A percentile compares a stretch with the other conserved stretches of the same genome.
phyloP scores from a whole-genome alignment of 2,888 invertebrate genomes.

The Dasysyrphus tricinctus region DNA sequence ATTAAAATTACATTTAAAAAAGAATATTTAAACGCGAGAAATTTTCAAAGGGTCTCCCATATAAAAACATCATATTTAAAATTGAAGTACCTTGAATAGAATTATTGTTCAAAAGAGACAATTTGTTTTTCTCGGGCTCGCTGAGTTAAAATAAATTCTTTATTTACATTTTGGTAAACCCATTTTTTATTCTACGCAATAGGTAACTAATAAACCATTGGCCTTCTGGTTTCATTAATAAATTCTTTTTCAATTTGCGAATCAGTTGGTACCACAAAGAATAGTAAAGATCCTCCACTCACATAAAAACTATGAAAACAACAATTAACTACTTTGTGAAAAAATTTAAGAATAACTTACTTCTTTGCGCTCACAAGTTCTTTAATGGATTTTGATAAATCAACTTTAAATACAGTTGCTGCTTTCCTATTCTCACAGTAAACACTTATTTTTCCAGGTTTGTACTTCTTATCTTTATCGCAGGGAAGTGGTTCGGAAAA shows the following conservation, averaged over 20 bases:
- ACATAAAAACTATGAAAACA: conserved; percentile 80
- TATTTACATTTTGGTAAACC: neutral
- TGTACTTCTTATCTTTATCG: conserved; percentile 89
- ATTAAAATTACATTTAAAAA: too few species aligned
- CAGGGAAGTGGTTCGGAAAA: conserved; percentile 89
- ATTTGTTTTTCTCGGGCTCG: neutral
- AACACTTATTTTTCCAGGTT: conserved; percentile 86
- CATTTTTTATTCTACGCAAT: neutral
- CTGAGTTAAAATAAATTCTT: conserved; percentile 21
- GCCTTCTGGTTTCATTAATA: conserved; percentile 79
- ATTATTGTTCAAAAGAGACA: too few species aligned
- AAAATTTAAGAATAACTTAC: conserved; percentile 71
- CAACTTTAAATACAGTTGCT: conserved; percentile 85
- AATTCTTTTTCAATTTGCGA: conserved; percentile 81
- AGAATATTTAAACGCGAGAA: too few species aligned
- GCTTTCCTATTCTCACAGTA: conserved; percentile 90
- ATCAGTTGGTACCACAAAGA: conserved; percentile 81
- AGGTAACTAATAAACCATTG: conserved; percentile 77
- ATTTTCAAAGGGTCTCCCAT: too few species aligned
- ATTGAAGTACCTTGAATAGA: too few species aligned
- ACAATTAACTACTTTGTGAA: neutral
- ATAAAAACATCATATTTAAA: too few species aligned
- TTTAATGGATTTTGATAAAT: conserved; percentile 85
- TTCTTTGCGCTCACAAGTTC: conserved; percentile 85
- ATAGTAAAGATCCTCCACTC: conserved; percentile 81